Evolutionary conservation across 2,113 vertebrate genomes (phyloP).

Genomic region (Vidua chalybeata): DNA sequence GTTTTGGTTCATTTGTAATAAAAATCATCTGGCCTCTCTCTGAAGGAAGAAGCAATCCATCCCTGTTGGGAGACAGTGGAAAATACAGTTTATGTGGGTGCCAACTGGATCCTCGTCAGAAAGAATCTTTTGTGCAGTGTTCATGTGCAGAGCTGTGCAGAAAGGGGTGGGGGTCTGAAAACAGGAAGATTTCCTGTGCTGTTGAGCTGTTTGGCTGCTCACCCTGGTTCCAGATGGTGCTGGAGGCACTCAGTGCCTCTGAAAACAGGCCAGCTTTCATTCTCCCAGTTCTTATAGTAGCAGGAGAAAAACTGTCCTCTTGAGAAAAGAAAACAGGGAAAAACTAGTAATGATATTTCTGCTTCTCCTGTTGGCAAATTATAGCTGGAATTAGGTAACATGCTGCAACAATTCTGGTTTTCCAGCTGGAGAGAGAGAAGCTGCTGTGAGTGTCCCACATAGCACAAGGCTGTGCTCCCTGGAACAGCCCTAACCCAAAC

Average conservation of each 20-base stretch:
- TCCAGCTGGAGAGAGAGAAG: neutral
- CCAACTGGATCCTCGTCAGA: slow-evolving; percentile 48
- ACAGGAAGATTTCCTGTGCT: neutral
- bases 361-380: slow-evolving; percentile 14
- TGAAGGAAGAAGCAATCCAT: slow-evolving; percentile 37
- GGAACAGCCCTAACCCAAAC: neutral
- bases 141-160: neutral
- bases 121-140: slow-evolving; percentile 10
- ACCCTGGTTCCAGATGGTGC: slow-evolving; percentile 33
- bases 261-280: neutral
- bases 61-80: neutral
- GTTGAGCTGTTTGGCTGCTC: neutral
- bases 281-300: neutral
- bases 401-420: neutral
- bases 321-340: slow-evolving; percentile 9
- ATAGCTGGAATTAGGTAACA: neutral
- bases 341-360: slow-evolving; percentile 26
- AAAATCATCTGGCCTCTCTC: slow-evolving; percentile 47
- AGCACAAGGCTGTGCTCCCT: neutral
- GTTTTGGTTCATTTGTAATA: slow-evolving; percentile 54
- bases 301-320: slow-evolving; percentile 12
- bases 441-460: neutral
- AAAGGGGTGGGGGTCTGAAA: neutral
- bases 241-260: slow-evolving; percentile 16
- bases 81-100: slow-evolving; percentile 21